These are phyloP conservation scores for Phaetusa simplex DNA, from an alignment of 2,113 vertebrate genomes.

Conservation along the genomic window DNA sequence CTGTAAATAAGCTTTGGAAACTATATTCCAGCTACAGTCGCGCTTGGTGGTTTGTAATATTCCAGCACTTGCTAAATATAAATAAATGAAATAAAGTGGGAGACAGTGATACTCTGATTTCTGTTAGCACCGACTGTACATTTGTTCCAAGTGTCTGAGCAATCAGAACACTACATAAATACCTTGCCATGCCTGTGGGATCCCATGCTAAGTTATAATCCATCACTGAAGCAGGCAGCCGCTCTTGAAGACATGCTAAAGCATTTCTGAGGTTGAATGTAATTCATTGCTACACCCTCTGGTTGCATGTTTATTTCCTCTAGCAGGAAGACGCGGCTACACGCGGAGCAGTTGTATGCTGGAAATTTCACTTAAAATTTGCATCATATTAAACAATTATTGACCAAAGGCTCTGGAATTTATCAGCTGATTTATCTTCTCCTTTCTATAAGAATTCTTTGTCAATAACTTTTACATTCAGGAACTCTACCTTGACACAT, in stretches of 20 bases:
- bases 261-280: slow-evolving; percentile 24
- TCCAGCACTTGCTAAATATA: slow-evolving; percentile 19
- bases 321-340: background rate
- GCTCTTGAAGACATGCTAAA: slow-evolving; percentile 16
- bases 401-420: slow-evolving; percentile 2
- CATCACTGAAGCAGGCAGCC: slow-evolving; percentile 42
- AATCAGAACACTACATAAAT: slow-evolving; percentile 59
- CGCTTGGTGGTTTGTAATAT: background rate
- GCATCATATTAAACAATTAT: slow-evolving; percentile 20
- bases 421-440: slow-evolving; percentile 15
- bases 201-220: slow-evolving; percentile 38
- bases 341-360: background rate
- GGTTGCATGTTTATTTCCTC: slow-evolving; percentile 7
- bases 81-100: slow-evolving; percentile 48
- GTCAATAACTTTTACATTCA: background rate
- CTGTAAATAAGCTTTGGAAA: slow-evolving; percentile 36
- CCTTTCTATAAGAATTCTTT: background rate
- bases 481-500: background rate
- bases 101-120: background rate
- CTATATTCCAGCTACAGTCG: background rate
- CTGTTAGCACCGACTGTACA: slow-evolving; percentile 16
- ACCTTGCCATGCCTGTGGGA: slow-evolving; percentile 46
- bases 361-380: slow-evolving; percentile 37
- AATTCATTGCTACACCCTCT: slow-evolving; percentile 38
- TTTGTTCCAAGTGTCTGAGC: slow-evolving; percentile 49